Percentiles rank a stretch among this genome's conserved stretches.
Conservation (phyloP, 2,113 vertebrate species). For the Microcebus lehilahytsara region DNA sequence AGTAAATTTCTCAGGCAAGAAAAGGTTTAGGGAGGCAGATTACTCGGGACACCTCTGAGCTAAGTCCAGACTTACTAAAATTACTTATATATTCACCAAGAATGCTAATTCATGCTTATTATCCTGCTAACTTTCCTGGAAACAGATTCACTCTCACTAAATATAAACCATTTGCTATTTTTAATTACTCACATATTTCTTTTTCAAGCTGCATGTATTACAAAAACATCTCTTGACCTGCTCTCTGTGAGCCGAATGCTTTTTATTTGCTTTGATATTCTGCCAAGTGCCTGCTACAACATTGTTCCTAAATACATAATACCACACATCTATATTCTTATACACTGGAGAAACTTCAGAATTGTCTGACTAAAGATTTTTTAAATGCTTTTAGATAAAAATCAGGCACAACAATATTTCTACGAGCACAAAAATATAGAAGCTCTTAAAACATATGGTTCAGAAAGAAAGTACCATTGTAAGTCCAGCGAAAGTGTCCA, state of each 20-base stretch:
- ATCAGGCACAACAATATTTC: not conserved
- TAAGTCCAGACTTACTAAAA: not conserved
- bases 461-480: not conserved
- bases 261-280: not conserved
- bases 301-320: conserved; percentile 40
- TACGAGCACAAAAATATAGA: not conserved
- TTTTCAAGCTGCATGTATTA: not conserved
- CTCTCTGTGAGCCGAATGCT: not conserved
- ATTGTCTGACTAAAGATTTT: conserved; percentile 3
- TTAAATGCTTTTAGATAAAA: conserved; percentile 19
- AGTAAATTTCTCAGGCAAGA: not conserved
- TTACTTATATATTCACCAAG: not conserved
- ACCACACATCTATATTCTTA: not conserved
- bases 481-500: not conserved
- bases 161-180: not conserved
- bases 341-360: not conserved
- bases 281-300: not conserved
- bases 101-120: not conserved
- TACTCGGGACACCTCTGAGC: not conserved
- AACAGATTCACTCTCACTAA: not conserved
- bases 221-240: not conserved
- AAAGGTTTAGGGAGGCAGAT: not conserved
- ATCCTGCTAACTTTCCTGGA: not conserved
- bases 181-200: conserved; percentile 29
- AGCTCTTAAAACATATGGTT: not conserved